These are phyloP conservation scores for Odiellus spinosus DNA, from an alignment of 2,888 invertebrate species.

Conservation along the genomic window DNA sequence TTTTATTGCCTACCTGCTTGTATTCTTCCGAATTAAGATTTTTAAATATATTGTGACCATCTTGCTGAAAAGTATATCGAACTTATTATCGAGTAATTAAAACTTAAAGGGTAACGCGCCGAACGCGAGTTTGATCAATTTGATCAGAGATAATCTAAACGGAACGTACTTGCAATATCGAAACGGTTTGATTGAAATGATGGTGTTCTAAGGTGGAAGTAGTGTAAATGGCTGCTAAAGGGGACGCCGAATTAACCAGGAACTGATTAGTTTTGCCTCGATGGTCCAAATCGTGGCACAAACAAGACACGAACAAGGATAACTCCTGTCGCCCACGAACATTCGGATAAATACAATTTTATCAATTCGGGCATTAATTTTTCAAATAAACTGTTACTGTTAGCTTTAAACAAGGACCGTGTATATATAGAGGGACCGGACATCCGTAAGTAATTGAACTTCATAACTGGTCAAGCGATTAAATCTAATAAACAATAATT, in stretches of 20 bases:
- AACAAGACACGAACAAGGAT: constrained; percentile 57
- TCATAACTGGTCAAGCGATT: too few relatives aligned
- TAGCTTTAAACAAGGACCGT: too few relatives aligned
- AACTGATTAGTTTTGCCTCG: constrained; percentile 73
- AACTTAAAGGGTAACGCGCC: too few relatives aligned
- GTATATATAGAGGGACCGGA: too few relatives aligned
- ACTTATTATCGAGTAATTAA: too few relatives aligned
- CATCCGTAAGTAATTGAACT: too few relatives aligned
- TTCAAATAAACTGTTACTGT: too few relatives aligned
- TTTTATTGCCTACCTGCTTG: constrained; percentile 35
- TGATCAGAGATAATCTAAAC: too few relatives aligned
- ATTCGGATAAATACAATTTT: neutral
- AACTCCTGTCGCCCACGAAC: constrained; percentile 41
- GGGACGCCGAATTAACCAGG: constrained; percentile 64
- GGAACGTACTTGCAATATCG: constrained; percentile 49
- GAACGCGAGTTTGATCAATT: too few relatives aligned
- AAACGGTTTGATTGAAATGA: constrained; percentile 73
- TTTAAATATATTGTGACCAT: constrained; percentile 69
- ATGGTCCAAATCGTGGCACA: constrained; percentile 75
- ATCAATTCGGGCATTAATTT: too few relatives aligned
- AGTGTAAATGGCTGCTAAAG: constrained; percentile 64
- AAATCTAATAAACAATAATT: too few relatives aligned
- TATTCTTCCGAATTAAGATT: constrained; percentile 53
- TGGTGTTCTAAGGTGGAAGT: constrained; percentile 77
- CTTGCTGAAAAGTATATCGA: constrained; percentile 36